These are phyloP conservation scores for Trisateles emortualis DNA, from an alignment of 2,888 invertebrate species.

Conservation along the genomic window DNA sequence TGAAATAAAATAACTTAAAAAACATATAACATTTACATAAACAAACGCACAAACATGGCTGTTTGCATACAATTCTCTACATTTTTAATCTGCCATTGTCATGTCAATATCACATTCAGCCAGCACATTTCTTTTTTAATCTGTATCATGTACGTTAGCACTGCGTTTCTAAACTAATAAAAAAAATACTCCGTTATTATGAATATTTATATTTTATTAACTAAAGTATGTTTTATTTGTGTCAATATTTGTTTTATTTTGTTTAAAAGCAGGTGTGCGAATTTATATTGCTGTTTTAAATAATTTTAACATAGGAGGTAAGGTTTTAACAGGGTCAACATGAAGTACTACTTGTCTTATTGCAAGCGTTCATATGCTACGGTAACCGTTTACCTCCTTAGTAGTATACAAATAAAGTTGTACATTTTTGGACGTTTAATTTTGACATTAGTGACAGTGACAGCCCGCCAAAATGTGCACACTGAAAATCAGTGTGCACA, in stretches of 20 bases:
- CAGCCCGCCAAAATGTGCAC: constrained; percentile 1
- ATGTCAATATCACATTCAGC: constrained; percentile 1
- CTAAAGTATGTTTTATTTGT: background rate
- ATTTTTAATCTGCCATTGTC: constrained; percentile 4
- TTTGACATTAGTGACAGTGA: constrained; percentile 1
- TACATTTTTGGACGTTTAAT: background rate
- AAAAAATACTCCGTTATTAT: background rate
- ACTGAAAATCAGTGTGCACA: no score
- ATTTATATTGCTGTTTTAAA: background rate
- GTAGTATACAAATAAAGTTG: no score
- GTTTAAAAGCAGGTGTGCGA: background rate
- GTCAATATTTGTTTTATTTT: constrained; percentile 1
- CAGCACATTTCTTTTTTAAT: constrained; percentile 5
- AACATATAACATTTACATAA: constrained; percentile 10
- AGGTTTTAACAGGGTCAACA: no score
- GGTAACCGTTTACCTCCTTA: no score
- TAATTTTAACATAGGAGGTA: no score
- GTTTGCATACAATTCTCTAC: constrained; percentile 2
- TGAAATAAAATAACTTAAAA: background rate
- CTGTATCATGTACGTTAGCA: background rate
- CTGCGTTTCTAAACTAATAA: background rate
- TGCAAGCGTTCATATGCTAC: no score
- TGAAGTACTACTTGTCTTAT: no score
- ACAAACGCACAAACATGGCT: background rate
- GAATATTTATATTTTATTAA: constrained; percentile 9